A percentile compares a stretch with the other conserved stretches of the same genome.
Conservation (phyloP, 2,113 vertebrate species). For the Podarcis raffonei region DNA sequence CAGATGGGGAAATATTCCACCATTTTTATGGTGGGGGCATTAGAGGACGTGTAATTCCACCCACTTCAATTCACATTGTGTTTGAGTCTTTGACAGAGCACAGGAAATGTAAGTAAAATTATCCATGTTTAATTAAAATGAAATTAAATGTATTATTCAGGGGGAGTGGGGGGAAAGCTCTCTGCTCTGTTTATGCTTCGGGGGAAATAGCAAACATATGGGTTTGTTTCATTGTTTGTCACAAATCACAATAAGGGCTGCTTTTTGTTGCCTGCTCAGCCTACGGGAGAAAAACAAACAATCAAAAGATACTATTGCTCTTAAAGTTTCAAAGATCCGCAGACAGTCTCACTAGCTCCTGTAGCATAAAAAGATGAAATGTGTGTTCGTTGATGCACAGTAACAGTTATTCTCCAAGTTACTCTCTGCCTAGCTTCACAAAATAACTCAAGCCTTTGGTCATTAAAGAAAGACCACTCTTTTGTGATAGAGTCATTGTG, state of each 20-base stretch:
- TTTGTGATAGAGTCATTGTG: not conserved
- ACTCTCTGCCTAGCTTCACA: not conserved
- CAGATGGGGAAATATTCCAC: constrained; percentile 72
- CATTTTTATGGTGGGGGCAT: constrained; percentile 61
- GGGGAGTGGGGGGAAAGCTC: constrained; percentile 33
- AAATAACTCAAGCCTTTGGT: not conserved
- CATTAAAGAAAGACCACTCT: not conserved
- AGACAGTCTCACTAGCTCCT: not conserved
- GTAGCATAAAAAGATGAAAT: constrained; percentile 36
- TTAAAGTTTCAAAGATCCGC: constrained; percentile 35
- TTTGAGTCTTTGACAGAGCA: constrained; percentile 67
- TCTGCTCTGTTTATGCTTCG: constrained; percentile 59
- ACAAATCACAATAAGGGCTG: constrained; percentile 36
- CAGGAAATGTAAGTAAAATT: constrained; percentile 73
- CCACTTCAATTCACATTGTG: constrained; percentile 64
- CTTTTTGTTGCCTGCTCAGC: constrained; percentile 46
- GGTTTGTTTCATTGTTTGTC: constrained; percentile 54
- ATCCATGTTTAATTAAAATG: constrained; percentile 77
- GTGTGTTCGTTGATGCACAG: constrained; percentile 1
- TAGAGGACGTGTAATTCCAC: constrained; percentile 67
- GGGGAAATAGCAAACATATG: constrained; percentile 60
- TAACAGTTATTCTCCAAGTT: not conserved
- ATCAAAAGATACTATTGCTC: constrained; percentile 36
- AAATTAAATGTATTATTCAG: constrained; percentile 68
- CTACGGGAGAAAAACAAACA: constrained; percentile 32